Evolutionary conservation across 2,888 invertebrate genomes (phyloP), one percentile per base, ranked within the genome.

Genomic region (Andrena bicolor): DNA sequence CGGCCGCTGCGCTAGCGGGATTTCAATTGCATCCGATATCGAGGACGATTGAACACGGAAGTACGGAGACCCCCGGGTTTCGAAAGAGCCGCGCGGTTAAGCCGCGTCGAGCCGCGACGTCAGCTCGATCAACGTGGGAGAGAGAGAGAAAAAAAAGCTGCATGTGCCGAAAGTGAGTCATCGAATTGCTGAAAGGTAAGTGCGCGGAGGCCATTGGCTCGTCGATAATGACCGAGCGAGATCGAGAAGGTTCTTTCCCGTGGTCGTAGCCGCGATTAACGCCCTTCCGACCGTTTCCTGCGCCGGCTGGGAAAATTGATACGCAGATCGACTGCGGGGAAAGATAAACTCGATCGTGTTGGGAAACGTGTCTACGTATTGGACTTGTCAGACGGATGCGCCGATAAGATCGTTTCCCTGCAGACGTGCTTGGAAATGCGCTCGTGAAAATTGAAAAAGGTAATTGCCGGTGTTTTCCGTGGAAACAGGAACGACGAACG

Each of bases 141-240:
- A 77, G 61, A 77, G 61, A 74, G 58, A 72, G 41, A 77, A 80
- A 83, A 28, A 83, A 86, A 77, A 82, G 71, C 76, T 87, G 86
- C 83, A 86, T 80, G 80, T 82, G 80, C 84, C 83, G 70, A 91
- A 91, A 91, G 78, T 91, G 92, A 92, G 86, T 92, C 91, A 90
- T 89, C 88, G 87, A 86, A 91, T 90, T 86, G 86, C 87, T 86
- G 81, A 82, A 82, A 86, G 85, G 65, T 76, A 82, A 71, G 51
- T 61, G 84, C 58, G 81, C 63, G 48, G 74, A 76, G 90, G 89
- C 89, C 91, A 69, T 89, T 91, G 91, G 91, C 92, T 84, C 75
- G 68, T 51, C 71, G 76, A 63, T 82, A 75, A 74, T 79, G 80
- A 76, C 66, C 85, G 23, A 41, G 80, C 58, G 26, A 32, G 41